These are phyloP conservation scores for Tipula vernalis DNA, from an alignment of 2,888 invertebrate genomes.

Conservation along the genomic window DNA sequence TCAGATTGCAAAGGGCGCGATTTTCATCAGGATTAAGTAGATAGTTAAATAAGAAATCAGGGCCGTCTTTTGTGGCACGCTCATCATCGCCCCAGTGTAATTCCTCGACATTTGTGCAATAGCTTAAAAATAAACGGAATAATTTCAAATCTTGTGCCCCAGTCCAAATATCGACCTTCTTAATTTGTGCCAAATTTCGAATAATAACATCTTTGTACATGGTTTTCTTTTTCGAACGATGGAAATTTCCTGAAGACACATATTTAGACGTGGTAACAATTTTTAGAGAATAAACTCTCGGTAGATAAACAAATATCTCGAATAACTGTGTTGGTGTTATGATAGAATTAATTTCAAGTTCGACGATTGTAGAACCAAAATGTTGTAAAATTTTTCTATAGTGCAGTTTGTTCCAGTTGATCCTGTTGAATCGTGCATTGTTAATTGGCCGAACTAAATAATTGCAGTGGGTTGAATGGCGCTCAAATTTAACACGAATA, in stretches of 20 bases:
- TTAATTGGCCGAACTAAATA: neutral
- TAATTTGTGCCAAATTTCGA: neutral
- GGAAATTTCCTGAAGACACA: neutral
- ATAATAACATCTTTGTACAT: neutral
- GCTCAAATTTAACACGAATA: neutral
- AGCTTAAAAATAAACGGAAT: neutral
- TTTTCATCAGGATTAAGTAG: neutral
- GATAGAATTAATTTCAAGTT: neutral
- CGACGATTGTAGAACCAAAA: neutral
- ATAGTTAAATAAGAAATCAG: neutral
- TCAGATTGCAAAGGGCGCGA: neutral
- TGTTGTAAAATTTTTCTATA: neutral
- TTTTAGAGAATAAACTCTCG: neutral
- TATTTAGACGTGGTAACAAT: neutral
- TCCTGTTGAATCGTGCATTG: neutral
- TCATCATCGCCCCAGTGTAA: neutral
- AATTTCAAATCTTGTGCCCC: neutral
- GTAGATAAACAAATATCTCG: neutral
- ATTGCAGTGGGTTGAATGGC: neutral
- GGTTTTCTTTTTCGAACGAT: neutral
- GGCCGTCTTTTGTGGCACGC: neutral
- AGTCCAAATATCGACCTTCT: neutral
- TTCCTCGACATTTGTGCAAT: neutral
- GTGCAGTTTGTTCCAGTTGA: neutral
- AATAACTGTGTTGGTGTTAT: neutral